Conservation (phyloP, 2,888 invertebrate species). For the Tachystola acroxantha region DNA sequence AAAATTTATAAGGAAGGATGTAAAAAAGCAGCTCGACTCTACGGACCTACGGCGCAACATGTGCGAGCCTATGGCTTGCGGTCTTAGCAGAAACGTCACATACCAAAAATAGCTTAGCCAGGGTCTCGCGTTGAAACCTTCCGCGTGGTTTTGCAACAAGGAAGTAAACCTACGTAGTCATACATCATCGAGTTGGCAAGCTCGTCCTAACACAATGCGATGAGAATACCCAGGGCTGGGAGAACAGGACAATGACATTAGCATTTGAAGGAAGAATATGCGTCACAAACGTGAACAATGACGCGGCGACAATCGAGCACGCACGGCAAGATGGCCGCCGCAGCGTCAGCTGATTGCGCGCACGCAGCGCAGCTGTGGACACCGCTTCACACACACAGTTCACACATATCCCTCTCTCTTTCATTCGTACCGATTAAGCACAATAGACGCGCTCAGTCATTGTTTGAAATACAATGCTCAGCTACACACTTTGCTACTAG, state of each 20-base stretch:
- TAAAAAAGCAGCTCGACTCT: constrained; percentile 15
- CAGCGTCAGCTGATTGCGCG: constrained; percentile 73
- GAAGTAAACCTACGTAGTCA: constrained; percentile 29
- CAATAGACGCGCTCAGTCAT: constrained; percentile 51
- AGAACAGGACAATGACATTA: constrained; percentile 73
- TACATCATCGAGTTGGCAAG: constrained; percentile 22
- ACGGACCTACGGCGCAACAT: constrained; percentile 11
- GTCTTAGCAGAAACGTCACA: constrained; percentile 50
- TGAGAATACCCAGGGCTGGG: constrained; percentile 36
- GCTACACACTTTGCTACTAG: constrained; percentile 9
- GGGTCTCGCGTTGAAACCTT: constrained; percentile 54
- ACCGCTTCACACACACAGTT: no score
- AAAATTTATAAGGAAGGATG: constrained; percentile 19
- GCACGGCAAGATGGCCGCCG: constrained; percentile 71
- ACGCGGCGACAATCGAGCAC: constrained; percentile 63
- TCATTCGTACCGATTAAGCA: constrained; percentile 41
- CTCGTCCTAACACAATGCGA: constrained; percentile 33
- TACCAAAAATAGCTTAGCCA: constrained; percentile 67
- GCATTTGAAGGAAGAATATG: constrained; percentile 53
- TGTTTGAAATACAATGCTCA: constrained; percentile 47
- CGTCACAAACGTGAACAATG: constrained; percentile 64
- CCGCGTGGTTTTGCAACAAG: constrained; percentile 50
- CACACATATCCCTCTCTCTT: constrained; percentile 59
- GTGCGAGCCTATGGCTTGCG: no score
- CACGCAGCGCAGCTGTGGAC: constrained; percentile 63